phyloP scores from a whole-genome alignment of 1,140 invertebrate species.

The Bombyx mandarina region DNA sequence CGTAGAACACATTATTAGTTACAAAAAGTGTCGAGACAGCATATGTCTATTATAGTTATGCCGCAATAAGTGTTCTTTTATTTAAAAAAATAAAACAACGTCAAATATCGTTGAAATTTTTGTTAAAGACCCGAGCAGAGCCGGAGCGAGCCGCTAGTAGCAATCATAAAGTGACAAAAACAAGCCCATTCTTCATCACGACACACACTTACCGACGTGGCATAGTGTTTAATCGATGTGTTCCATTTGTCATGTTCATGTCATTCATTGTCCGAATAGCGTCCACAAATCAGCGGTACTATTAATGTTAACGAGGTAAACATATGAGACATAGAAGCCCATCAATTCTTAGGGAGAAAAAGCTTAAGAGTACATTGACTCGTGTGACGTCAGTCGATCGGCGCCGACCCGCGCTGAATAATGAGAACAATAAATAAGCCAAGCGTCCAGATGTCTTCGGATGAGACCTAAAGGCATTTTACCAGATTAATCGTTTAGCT shows the following conservation, averaged over 20 bases:
- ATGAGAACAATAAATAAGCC: conserved; percentile 33
- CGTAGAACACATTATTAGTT: no score
- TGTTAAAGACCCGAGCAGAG: no score
- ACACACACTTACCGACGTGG: conserved; percentile 4
- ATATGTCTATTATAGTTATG: no score
- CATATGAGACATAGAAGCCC: conserved; percentile 21
- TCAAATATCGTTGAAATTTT: no score
- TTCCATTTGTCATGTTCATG: conserved; percentile 9
- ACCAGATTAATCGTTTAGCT: conserved; percentile 23
- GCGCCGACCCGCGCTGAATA: conserved; percentile 24
- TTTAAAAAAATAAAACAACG: no score
- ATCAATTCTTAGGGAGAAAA: conserved; percentile 22
- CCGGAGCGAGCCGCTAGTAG: no score
- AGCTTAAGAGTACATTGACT: conserved; percentile 16
- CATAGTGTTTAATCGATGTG: conserved; percentile 9
- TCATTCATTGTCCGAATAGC: conserved; percentile 9
- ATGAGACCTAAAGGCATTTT: conserved; percentile 26
- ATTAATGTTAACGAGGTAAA: conserved; percentile 31
- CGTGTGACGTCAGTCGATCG: conserved; percentile 23
- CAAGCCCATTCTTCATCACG: conserved; percentile 12
- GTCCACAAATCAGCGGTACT: conserved; percentile 22
- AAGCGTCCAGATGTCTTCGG: conserved; percentile 29
- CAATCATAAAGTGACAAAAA: conserved; percentile 4
- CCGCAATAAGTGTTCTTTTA: no score
- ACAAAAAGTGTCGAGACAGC: no score